Evolutionary conservation across 1,140 invertebrate species (phyloP), one percentile per base, ranked within the genome.

Genomic region (Drosophila baimaii): DNA sequence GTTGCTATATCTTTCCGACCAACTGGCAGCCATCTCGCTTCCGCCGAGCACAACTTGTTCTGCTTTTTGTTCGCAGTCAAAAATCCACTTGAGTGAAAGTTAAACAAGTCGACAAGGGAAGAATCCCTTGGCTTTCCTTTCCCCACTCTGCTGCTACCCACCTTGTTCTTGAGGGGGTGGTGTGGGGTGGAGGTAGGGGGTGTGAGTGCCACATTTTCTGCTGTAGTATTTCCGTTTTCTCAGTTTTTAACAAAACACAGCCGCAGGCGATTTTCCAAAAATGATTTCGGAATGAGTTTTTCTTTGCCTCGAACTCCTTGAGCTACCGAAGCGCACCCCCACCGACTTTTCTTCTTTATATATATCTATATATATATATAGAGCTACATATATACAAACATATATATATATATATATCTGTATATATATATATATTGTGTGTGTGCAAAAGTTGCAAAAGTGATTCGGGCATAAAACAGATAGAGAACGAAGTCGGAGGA

Each of bases 231-330:
- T 81, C 81, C 74, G 78, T 85, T 85, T 85, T 85, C 65, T 75
- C 81, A 81, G 81, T 85, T 85, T 85, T 85, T 85, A 80, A 78
- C 81, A 78, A 85, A 85, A 85, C 81, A 81, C 74, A 68, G 82
- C 81, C 81, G 62, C 74, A 81, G 81, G 81, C 82, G 82, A 75
- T 81, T 85, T 86, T 81, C 81, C 81, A 79, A 85, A 85, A 85
- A 86, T 85, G 65, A 81, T 85, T 85, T 85, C 81, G 75, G 65
- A 85, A 86, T 85, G 82, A 85, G 82, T 81, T 85, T 85, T 85
- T 56, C 64, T 43, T 52, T 62, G 47, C 37, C 74, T 41, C 49
- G 41, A 69, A 56, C 65, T 70, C 52, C 27, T 57, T 68, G 35
- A 51, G 47, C 49, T 31, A 51, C 33, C 58, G 27, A 39, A 39